Evolutionary conservation across 2,797 vertebrate species (phyloP), one percentile per base, ranked within the genome.

Genomic region (Melanotaenia trifasciata): DNA sequence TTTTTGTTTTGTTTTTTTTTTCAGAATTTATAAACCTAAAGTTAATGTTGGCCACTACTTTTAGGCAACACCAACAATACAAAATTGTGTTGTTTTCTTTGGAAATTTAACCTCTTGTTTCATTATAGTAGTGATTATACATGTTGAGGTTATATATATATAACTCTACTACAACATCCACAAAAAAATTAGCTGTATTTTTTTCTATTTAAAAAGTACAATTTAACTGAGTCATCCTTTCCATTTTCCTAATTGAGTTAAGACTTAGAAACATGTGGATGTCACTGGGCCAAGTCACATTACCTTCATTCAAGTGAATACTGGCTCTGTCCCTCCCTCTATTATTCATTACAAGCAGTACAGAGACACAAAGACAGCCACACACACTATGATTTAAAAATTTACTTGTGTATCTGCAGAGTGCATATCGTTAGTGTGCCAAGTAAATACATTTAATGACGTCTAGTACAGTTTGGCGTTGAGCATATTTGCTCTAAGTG

Each of bases 271-370:
- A 84, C 89, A 88, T 32, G 59, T 91, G 86, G 67, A 78, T 43
- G 35, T 38, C 40, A 84, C 86, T 70, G 9, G 60, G 36, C 2
- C 67, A 0, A 5, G 87, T 91, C 86, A 88, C 88, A 86, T 89
- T 88, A 87, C 71, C 35, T 70, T 76, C 63, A 86, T 90, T 90
- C 7, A 7, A 67, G 28, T 86, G 80, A 87, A 86, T 79, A 57
- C 72, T 2, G 53, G 67, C 70, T 85, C 65, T 88, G 81, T 89
- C 33, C 32, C 6, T 40, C 50, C 13, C 30, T 26, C 43, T 61
- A 24, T 79, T 62, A 54, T 38, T 54, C 56, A 63, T 35, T 59
- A 40, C 16, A 5, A 58, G 24, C n/a, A 30, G 20, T n/a, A 16
- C 18, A 36, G 36, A 70, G 1, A 64, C 24, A 68, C 35, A 64